Evolutionary conservation across 2,888 invertebrate species (phyloP).

Genomic region (Protodeltote pygarga): DNA sequence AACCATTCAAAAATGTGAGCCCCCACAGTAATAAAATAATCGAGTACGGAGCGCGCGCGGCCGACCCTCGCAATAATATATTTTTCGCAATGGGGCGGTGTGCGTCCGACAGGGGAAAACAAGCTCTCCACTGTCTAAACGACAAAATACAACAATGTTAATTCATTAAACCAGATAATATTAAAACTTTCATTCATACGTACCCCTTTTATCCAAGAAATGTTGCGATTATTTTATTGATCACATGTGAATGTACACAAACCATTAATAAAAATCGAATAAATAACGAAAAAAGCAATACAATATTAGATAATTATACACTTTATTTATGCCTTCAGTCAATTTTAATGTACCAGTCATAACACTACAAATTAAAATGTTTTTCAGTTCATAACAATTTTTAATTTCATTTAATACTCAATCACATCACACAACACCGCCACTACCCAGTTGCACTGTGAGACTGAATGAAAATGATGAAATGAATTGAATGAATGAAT

Average conservation of each 20-base stretch:
- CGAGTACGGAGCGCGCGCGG: conserved; percentile 51
- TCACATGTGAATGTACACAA: conserved; percentile 80
- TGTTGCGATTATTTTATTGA: conserved; percentile 69
- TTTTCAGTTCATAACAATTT: conserved; percentile 58
- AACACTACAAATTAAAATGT: conserved; percentile 40
- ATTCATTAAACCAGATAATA: conserved; percentile 31
- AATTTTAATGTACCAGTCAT: conserved; percentile 8
- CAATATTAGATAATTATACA: not conserved
- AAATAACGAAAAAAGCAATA: conserved; percentile 24
- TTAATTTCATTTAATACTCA: conserved; percentile 41
- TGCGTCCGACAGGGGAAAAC: conserved; percentile 61
- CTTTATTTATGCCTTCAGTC: conserved; percentile 7
- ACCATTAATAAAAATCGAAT: conserved; percentile 52
- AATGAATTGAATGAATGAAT: conserved; percentile 13
- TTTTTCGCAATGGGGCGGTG: conserved; percentile 69
- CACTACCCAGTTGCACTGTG: conserved; percentile 48
- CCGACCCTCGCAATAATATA: conserved; percentile 72
- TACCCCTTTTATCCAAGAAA: conserved; percentile 70
- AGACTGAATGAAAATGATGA: conserved; percentile 56
- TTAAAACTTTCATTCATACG: conserved; percentile 72
- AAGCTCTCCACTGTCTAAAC: conserved; percentile 36
- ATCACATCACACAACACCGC: conserved; percentile 54
- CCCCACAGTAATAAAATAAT: conserved; percentile 75
- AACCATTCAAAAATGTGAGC: conserved; percentile 56
- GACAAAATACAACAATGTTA: conserved; percentile 36